Conservation (phyloP, 2,113 vertebrate genomes). For the Salminus brasiliensis region DNA sequence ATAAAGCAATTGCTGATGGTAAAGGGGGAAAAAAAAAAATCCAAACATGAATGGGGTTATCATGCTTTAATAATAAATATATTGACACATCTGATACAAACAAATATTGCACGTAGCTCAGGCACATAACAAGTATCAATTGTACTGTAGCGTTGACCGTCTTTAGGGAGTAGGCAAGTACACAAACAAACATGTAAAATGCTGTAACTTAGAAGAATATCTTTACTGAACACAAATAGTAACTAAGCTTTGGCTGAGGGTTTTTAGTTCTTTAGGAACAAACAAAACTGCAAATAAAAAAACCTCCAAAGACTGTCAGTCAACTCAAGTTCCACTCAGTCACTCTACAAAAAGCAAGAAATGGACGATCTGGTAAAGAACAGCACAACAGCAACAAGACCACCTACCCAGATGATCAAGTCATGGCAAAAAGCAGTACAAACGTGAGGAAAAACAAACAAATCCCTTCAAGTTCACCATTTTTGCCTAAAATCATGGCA, state of each 20-base stretch:
- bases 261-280: constrained; percentile 63
- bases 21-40: background rate
- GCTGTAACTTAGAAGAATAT: constrained; percentile 57
- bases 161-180: constrained; percentile 60
- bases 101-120: constrained; percentile 79
- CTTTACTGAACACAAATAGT: constrained; percentile 62
- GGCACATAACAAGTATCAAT: constrained; percentile 73
- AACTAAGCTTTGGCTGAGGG: constrained; percentile 76
- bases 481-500: constrained; percentile 50
- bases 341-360: constrained; percentile 50
- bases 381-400: constrained; percentile 62
- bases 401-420: constrained; percentile 73
- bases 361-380: constrained; percentile 53
- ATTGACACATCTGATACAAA: constrained; percentile 72
- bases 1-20: background rate
- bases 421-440: constrained; percentile 51
- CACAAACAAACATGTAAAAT: constrained; percentile 66
- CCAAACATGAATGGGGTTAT: constrained; percentile 49
- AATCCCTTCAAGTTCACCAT: constrained; percentile 57
- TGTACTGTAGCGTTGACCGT: constrained; percentile 64
- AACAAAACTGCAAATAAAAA: constrained; percentile 49
- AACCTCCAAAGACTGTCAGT: constrained; percentile 50
- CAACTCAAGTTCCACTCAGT: constrained; percentile 35
- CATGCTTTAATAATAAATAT: constrained; percentile 82
- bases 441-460: constrained; percentile 63